These are phyloP conservation scores for Chaitophorus viminalis DNA, from an alignment of 2,888 invertebrate species.

Conservation along the genomic window DNA sequence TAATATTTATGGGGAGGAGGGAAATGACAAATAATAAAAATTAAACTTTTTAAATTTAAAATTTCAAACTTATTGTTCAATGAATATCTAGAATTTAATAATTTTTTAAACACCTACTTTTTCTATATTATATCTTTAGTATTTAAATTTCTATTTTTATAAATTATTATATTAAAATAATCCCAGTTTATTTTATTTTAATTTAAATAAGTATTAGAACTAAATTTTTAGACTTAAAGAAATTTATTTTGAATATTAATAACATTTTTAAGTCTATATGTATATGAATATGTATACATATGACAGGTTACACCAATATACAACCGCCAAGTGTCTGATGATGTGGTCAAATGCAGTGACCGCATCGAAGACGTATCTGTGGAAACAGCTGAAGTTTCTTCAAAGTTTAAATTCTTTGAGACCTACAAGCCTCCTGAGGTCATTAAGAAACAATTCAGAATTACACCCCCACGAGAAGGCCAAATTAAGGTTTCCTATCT, in stretches of 20 bases:
- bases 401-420: conserved; percentile 92
- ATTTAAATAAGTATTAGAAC: background rate
- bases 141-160: no score
- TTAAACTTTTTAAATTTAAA: no score
- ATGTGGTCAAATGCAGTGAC: conserved; percentile 80
- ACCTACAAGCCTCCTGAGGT: conserved; percentile 80
- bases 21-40: no score
- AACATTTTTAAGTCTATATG: background rate
- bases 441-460: conserved; percentile 80
- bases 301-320: conserved; percentile 42
- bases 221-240: background rate
- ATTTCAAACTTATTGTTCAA: no score
- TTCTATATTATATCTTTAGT: no score
- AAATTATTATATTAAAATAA: no score
- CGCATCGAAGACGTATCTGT: conserved; percentile 81
- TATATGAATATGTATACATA: conserved; percentile 42
- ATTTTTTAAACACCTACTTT: no score
- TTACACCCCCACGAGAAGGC: conserved; percentile 87
- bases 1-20: no score
- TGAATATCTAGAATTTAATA: no score
- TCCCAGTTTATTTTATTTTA: no score
- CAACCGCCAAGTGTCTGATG: conserved; percentile 72
- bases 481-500: conserved; percentile 72
- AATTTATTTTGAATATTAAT: conserved; percentile 9
- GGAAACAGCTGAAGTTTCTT: conserved; percentile 83